Conservation (phyloP, 2,888 invertebrate species). For the Drosophila parthenogenetica region DNA sequence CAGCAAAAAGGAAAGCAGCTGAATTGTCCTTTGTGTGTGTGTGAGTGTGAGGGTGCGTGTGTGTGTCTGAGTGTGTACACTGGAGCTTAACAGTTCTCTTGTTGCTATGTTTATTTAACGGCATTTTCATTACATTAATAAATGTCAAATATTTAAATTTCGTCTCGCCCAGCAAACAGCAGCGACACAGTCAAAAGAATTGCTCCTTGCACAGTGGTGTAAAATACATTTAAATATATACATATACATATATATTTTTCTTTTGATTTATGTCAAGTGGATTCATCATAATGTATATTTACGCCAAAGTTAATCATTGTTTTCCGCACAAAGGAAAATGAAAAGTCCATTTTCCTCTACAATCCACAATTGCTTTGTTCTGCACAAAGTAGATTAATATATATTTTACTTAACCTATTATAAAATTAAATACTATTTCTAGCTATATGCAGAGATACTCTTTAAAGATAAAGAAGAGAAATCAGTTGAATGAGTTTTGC, state of each 20-base stretch:
- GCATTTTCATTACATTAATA: conserved; percentile 77
- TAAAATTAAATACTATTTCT: not conserved
- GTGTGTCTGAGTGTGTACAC: conserved; percentile 29
- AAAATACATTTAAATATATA: conserved; percentile 3
- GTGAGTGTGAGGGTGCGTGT: not conserved
- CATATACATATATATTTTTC: not conserved
- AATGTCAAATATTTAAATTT: conserved; percentile 78
- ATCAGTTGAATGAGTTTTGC: too few relatives aligned
- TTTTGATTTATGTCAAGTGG: conserved; percentile 9
- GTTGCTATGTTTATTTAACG: conserved; percentile 70
- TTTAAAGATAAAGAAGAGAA: too few relatives aligned
- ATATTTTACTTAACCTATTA: not conserved
- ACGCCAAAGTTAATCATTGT: conserved; percentile 6
- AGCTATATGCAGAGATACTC: too few relatives aligned
- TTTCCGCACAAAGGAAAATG: conserved; percentile 1
- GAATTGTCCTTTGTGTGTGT: conserved; percentile 25
- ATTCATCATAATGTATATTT: conserved; percentile 9
- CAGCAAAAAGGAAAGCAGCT: conserved; percentile 4
- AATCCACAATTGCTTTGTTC: conserved; percentile 6
- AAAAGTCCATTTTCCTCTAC: not conserved
- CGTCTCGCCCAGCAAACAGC: conserved; percentile 38
- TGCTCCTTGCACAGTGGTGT: conserved; percentile 33
- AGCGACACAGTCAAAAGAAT: conserved; percentile 9
- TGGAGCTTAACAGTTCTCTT: conserved; percentile 62
- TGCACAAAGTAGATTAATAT: not conserved